Conservation (phyloP, 2,888 invertebrate species). For the Drosophila sordidula region DNA sequence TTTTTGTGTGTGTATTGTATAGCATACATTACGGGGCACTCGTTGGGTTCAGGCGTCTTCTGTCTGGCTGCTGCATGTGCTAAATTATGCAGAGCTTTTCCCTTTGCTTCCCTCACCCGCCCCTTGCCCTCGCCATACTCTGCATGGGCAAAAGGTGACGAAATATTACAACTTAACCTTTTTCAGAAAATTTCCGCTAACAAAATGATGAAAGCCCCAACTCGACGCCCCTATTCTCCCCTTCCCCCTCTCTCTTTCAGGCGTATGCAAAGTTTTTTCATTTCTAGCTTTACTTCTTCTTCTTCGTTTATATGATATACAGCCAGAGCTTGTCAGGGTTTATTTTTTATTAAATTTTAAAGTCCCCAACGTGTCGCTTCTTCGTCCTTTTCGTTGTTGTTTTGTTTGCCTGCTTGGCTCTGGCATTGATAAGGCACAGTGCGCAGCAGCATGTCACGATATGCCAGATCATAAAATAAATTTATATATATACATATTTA, state of each 20-base stretch:
- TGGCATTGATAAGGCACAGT: slow-evolving; percentile 45
- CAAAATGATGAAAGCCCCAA: slow-evolving; percentile 56
- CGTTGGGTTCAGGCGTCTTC: slow-evolving; percentile 32
- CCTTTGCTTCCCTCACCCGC: slow-evolving; percentile 20
- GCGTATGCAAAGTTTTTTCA: slow-evolving; percentile 18
- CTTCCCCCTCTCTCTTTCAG: too few species aligned
- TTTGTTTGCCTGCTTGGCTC: slow-evolving; percentile 21
- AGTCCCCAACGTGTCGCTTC: slow-evolving; percentile 12
- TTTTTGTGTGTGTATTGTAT: slow-evolving; percentile 16
- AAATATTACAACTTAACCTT: slow-evolving; percentile 80
- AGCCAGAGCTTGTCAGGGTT: slow-evolving; percentile 7
- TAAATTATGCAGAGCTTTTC: slow-evolving; percentile 79
- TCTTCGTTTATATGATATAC: slow-evolving; percentile 15
- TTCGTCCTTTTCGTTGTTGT: neutral
- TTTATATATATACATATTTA: slow-evolving; percentile 16
- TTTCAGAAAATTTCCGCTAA: slow-evolving; percentile 73
- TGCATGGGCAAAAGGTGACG: slow-evolving; percentile 65
- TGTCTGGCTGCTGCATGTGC: slow-evolving; percentile 56
- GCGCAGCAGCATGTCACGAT: neutral
- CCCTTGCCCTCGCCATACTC: too few species aligned
- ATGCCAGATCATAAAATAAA: slow-evolving; percentile 39
- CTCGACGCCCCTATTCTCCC: too few species aligned
- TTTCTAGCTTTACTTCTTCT: slow-evolving; percentile 3
- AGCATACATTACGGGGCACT: slow-evolving; percentile 66
- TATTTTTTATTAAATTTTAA: slow-evolving; percentile 57